These are phyloP conservation scores for Amphimallon solstitiale DNA, from an alignment of 2,888 invertebrate species.

Conservation along the genomic window DNA sequence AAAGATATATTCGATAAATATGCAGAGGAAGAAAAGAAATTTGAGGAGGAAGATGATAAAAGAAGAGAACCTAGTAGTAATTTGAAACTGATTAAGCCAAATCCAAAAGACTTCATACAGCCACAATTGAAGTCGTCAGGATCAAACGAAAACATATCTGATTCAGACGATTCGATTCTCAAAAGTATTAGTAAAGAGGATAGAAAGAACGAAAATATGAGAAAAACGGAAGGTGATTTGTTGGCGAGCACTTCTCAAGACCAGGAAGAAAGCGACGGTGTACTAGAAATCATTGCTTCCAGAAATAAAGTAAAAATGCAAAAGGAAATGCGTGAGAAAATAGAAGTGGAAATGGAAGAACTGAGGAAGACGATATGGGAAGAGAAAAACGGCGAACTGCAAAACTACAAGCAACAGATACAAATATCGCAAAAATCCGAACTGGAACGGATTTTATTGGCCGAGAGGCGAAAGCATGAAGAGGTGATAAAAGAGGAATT, in stretches of 20 bases:
- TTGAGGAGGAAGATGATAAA: slow-evolving; percentile 47
- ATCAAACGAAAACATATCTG: slow-evolving; percentile 62
- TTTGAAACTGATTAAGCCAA: slow-evolving; percentile 67
- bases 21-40: slow-evolving; percentile 43
- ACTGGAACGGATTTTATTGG: slow-evolving; percentile 65
- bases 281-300: slow-evolving; percentile 23
- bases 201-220: slow-evolving; percentile 14
- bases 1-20: slow-evolving; percentile 37
- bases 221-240: slow-evolving; percentile 16
- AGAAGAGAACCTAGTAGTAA: slow-evolving; percentile 26
- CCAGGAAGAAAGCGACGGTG: slow-evolving; percentile 26
- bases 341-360: slow-evolving; percentile 66
- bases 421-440: slow-evolving; percentile 62
- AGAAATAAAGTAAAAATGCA: slow-evolving; percentile 40
- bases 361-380: slow-evolving; percentile 53
- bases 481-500: slow-evolving; percentile 58
- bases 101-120: slow-evolving; percentile 70
- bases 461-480: slow-evolving; percentile 58
- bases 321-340: slow-evolving; percentile 52
- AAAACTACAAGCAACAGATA: slow-evolving; percentile 58
- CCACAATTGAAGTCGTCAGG: slow-evolving; percentile 64
- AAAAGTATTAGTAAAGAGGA: slow-evolving; percentile 54
- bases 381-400: slow-evolving; percentile 60
- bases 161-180: slow-evolving; percentile 65
- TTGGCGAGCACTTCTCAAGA: not conserved